These are phyloP conservation scores for Cantharis flavilabris DNA, from an alignment of 2,888 invertebrate genomes.

Conservation along the genomic window DNA sequence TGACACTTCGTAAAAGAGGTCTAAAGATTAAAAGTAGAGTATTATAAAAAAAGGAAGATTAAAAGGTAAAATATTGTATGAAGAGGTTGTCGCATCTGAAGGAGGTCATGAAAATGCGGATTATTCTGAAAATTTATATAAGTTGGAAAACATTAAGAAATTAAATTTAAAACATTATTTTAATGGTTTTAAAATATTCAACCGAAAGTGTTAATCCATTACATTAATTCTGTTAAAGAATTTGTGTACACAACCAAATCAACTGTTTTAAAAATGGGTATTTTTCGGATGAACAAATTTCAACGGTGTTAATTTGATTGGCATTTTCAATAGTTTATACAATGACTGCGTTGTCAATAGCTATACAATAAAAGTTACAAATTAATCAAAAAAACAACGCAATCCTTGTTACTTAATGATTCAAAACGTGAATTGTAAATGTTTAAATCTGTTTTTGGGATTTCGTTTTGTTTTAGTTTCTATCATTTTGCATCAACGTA, in stretches of 20 bases:
- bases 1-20: not conserved
- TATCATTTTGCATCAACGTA: conserved; percentile 7
- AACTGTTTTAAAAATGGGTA: conserved; percentile 1
- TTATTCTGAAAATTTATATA: not conserved
- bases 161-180: not conserved
- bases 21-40: not conserved
- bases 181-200: not conserved
- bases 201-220: not conserved
- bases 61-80: not conserved
- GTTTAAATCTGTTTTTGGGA: conserved; percentile 12
- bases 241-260: not conserved
- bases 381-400: conserved; percentile 4
- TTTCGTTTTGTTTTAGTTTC: conserved; percentile 9
- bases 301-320: conserved; percentile 5
- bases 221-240: not conserved
- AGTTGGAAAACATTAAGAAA: not conserved
- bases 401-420: conserved; percentile 2
- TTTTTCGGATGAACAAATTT: not conserved
- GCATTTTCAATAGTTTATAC: conserved; percentile 2
- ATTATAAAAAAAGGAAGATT: not conserved
- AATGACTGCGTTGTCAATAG: not conserved
- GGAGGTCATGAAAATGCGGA: not conserved
- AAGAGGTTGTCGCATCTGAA: not conserved
- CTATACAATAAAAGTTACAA: conserved; percentile 3
- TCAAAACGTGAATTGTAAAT: conserved; percentile 4